phyloP scores from a whole-genome alignment of 1,140 invertebrate genomes.

The Coptotermes formosanus region DNA sequence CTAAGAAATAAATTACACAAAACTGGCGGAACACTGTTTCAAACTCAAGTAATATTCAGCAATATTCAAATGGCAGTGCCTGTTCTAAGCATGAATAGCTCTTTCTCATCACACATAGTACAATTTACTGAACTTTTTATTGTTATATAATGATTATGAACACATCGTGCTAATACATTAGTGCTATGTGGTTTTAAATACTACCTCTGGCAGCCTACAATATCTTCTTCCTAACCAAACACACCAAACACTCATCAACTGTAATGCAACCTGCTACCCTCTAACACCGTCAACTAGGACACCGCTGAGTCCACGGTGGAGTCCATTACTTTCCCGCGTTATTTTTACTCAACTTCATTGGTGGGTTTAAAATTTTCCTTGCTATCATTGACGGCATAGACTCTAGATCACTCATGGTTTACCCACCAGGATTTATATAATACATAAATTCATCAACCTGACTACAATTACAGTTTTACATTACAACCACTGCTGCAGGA shows the following conservation, averaged over 20 bases:
- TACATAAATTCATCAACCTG: no score
- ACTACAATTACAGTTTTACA: no score
- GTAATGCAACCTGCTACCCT: not conserved
- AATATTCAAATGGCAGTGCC: constrained; percentile 7
- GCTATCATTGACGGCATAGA: not conserved
- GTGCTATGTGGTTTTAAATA: not conserved
- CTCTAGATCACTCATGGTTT: no score
- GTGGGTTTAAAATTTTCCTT: constrained; percentile 23
- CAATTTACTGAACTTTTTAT: not conserved
- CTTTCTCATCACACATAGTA: not conserved
- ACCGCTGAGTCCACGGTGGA: not conserved
- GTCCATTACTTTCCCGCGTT: constrained; percentile 32
- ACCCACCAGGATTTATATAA: no score
- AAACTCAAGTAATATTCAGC: not conserved
- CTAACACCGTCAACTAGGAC: not conserved
- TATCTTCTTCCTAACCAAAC: not conserved
- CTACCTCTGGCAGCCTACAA: not conserved
- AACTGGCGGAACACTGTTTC: not conserved
- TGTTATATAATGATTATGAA: not conserved
- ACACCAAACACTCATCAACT: not conserved
- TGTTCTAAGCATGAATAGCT: not conserved
- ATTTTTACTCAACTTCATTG: constrained; percentile 27
- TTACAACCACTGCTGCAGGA: no score
- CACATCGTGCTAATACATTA: not conserved
- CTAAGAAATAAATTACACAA: not conserved